Evolutionary conservation across 2,888 invertebrate genomes (phyloP).

Genomic region (Plebejus anna): DNA sequence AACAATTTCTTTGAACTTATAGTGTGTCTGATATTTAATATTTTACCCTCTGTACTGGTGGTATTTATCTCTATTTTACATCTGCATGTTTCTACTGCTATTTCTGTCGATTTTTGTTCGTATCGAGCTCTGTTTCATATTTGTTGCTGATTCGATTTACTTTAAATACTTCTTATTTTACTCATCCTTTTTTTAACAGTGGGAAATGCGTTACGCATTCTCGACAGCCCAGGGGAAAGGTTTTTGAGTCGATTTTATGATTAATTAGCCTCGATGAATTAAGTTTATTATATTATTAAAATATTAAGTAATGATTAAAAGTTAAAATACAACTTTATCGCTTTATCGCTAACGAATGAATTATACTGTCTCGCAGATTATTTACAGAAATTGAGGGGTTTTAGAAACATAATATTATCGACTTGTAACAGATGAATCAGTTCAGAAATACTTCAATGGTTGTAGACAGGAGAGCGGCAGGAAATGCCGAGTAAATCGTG

Average conservation of each 20-base stretch:
- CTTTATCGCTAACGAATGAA: neutral
- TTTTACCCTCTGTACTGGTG: constrained; percentile 30
- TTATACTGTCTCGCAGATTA: too few relatives aligned
- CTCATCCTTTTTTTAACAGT: neutral
- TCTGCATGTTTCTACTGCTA: constrained; percentile 30
- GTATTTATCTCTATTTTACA: constrained; percentile 18
- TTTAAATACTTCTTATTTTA: neutral
- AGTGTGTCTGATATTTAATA: constrained; percentile 36
- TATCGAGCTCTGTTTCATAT: neutral
- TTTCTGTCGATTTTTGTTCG: neutral
- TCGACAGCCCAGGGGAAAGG: too few relatives aligned
- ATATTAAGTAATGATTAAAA: neutral
- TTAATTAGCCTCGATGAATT: neutral
- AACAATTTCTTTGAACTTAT: constrained; percentile 43
- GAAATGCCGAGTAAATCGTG: neutral
- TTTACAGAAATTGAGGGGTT: neutral
- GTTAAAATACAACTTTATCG: neutral
- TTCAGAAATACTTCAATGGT: neutral
- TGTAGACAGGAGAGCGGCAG: neutral
- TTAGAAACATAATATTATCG: neutral
- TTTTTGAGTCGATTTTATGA: neutral
- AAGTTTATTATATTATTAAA: neutral
- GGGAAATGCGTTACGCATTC: too few relatives aligned
- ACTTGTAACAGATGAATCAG: neutral
- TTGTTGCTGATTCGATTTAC: neutral